Conservation (phyloP, 2,888 invertebrate species). For the Mechanitis messenoides region DNA sequence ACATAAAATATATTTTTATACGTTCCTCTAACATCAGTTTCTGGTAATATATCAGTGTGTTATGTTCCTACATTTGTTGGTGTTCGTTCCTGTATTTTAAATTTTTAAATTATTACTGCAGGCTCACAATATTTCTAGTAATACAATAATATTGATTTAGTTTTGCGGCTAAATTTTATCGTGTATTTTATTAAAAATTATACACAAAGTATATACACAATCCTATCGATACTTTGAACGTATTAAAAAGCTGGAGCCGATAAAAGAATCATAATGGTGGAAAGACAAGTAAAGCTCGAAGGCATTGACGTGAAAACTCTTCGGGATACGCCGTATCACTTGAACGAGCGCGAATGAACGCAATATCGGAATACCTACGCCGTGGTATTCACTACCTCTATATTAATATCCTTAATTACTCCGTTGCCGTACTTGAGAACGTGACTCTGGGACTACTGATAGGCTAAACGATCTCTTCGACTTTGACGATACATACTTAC, state of each 20-base stretch:
- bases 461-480: conserved; percentile 1
- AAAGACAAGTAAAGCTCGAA: conserved; percentile 4
- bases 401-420: conserved; percentile 6
- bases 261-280: neutral
- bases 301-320: conserved; percentile 37
- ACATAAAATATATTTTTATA: conserved; percentile 7
- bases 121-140: too few relatives aligned
- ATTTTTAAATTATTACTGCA: neutral
- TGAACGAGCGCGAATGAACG: conserved; percentile 40
- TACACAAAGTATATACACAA: neutral
- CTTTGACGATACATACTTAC: neutral
- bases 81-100: neutral
- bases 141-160: too few relatives aligned
- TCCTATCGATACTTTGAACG: neutral
- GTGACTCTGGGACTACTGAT: conserved; percentile 4
- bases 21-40: conserved; percentile 3
- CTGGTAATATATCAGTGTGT: neutral
- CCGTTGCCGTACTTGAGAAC: conserved; percentile 2
- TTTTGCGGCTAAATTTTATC: too few relatives aligned
- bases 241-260: neutral
- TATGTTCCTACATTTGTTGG: neutral
- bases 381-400: conserved; percentile 41
- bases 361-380: conserved; percentile 53
- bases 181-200: too few relatives aligned
- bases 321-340: conserved; percentile 54